Conservation (phyloP, 1,140 invertebrate genomes). For the Lutraria rhynchaena region DNA sequence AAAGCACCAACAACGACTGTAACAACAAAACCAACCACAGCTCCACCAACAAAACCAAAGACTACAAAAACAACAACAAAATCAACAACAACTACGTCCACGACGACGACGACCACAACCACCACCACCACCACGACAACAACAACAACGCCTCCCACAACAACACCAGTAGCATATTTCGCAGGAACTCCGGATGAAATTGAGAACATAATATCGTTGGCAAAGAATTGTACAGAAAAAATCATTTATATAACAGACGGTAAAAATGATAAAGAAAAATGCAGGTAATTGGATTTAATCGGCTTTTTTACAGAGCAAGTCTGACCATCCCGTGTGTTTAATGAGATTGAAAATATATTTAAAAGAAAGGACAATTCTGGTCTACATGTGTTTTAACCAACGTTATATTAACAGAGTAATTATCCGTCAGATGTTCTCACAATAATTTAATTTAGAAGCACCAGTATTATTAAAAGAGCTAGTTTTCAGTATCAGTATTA, state of each 20-base stretch:
- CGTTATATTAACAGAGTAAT: too few species aligned
- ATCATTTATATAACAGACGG: slow-evolving; percentile 22
- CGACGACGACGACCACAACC: slow-evolving; percentile 33
- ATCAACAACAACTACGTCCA: slow-evolving; percentile 26
- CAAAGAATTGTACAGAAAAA: slow-evolving; percentile 17
- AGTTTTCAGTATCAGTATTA: too few species aligned
- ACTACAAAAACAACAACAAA: slow-evolving; percentile 28
- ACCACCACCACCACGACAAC: slow-evolving; percentile 46
- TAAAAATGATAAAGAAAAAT: slow-evolving; percentile 6
- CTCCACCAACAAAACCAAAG: slow-evolving; percentile 13
- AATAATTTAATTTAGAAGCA: too few species aligned
- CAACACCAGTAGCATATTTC: slow-evolving; percentile 22
- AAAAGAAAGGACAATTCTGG: too few species aligned
- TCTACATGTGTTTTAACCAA: too few species aligned
- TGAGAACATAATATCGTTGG: neutral
- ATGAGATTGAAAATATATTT: too few species aligned
- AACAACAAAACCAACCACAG: neutral
- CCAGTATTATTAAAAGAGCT: too few species aligned
- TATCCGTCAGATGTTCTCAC: too few species aligned
- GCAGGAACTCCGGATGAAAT: slow-evolving; percentile 28
- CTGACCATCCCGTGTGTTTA: too few species aligned
- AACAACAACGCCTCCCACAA: slow-evolving; percentile 32
- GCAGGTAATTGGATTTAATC: too few species aligned
- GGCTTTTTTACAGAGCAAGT: too few species aligned
- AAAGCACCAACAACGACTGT: neutral